Evolutionary conservation across 2,888 invertebrate species (phyloP), one percentile per base, ranked within the genome.

Genomic region (Ctena decussata): DNA sequence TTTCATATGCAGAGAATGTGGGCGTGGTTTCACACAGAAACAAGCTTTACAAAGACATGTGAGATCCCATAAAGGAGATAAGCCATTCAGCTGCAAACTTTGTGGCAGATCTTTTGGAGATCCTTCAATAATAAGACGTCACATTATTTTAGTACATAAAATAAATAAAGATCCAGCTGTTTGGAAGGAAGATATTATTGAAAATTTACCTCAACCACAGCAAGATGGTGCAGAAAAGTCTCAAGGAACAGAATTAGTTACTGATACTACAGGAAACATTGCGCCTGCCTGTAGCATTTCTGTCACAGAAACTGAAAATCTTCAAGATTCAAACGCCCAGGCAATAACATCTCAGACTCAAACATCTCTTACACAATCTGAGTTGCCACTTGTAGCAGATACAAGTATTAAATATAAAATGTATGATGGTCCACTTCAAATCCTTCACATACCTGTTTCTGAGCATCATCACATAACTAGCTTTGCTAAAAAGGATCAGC

Each of bases 1-100:
- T 69, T 95, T 94, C 84, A 87, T 84, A 8, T 96, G 96, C 83
- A 82, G 87, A 6, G 93, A 95, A 69, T 96, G 96, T 90, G 95
- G 95, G 37, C 94, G 95, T 77, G 95, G 95, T 69, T 96, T 96
- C 84, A 96, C 96, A 39, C 96, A 96, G 72, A 95, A 96, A 41
- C 96, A 96, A 83, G 94, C 96, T 35, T 89, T 96, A 44, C 95
- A 96, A 85, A 94, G 96, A 75, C 96, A 96, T 86, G 93, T 95
- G 76, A 92, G 96, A 91, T 95, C 96, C 90, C 96, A 96, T 89
- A 95, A 95, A 32, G 96, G 96, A 70, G 92, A 95, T 49, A 93
- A 95, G 65, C 94, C 94, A 35, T 96, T 96, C 84, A 93, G 93
- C n/a, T 96, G 96, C 85, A 94, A 93, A 46, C 90, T 94, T 21